Evolutionary conservation across 2,113 vertebrate genomes (phyloP), one percentile per base, ranked within the genome.

Genomic region (Colistium nudipinnis): DNA sequence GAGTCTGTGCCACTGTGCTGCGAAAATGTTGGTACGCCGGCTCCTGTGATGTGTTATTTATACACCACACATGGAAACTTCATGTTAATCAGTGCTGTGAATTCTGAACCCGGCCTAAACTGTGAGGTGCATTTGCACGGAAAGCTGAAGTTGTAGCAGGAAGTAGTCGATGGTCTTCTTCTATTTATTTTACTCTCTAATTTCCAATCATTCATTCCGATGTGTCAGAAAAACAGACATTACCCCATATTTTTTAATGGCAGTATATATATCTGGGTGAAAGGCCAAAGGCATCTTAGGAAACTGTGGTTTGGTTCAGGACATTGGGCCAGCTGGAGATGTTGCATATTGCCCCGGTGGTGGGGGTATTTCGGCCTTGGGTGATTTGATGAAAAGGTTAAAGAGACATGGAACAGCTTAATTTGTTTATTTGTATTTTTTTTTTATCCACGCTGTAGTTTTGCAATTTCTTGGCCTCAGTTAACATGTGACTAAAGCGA

Each of bases 281-380:
- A 89, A 90, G 86, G 84, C 70, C 44, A 76, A 78, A 74, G 59
- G 68, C 43, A 36, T 83, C 62, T 91, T 88, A 84, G 55, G 89
- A 91, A 91, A 81, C 63, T 87, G 57, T 82, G 80, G 59, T 76
- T 78, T 67, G 82, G 81, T 85, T 87, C 74, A 84, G 14, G 20
- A 25, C 52, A 57, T 27, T 78, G 69, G 62, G 80, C 70, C 83
- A 75, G 90, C 82, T 85, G 67, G 63, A 86, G 52, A 88, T 82
- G 76, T 70, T 81, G 70, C 79, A 67, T 79, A 33, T 65, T 71
- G 11, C 28, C 51, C 13, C 14, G 28, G 33, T 47, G 49, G 35
- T 49, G 62, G 77, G 64, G 57, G 84, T 38, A 78, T 62, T 66
- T 57, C 6, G 57, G 22, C 14, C 68, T 53, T 47, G 31, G 10